Percentiles rank a stretch among this genome's conserved stretches.
phyloP scores from a whole-genome alignment of 2,888 invertebrate genomes.

The Hololepta plana region DNA sequence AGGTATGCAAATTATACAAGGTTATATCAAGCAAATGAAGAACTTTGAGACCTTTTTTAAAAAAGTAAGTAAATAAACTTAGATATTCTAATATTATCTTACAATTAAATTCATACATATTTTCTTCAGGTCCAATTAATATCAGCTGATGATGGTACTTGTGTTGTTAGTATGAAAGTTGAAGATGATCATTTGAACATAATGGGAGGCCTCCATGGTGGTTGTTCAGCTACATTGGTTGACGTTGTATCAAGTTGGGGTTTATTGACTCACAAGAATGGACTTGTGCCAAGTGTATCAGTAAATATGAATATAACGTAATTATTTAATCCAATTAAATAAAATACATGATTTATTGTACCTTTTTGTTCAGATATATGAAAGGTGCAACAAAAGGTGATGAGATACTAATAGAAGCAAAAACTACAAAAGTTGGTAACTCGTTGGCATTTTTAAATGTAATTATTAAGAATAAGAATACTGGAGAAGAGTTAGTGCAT shows the following conservation, averaged over 20 bases:
- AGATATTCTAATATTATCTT: no score
- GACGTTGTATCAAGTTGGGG: conserved; percentile 66
- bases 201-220: conserved; percentile 66
- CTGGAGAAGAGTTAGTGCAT: conserved; percentile 54
- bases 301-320: conserved; percentile 69
- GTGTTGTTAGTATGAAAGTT: conserved; percentile 58
- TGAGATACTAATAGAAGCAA: conserved; percentile 58
- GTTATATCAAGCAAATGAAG: no score
- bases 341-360: not conserved
- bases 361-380: conserved; percentile 46
- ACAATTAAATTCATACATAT: no score
- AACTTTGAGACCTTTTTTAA: no score
- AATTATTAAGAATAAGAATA: conserved; percentile 55
- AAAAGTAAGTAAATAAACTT: no score
- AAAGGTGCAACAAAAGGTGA: conserved; percentile 63
- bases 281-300: conserved; percentile 48
- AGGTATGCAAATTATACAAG: no score
- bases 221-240: conserved; percentile 63
- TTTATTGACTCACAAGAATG: conserved; percentile 43
- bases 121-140: conserved; percentile 19
- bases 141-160: conserved; percentile 51
- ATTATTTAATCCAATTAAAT: conserved; percentile 15
- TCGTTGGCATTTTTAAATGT: conserved; percentile 70
- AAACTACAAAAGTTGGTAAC: conserved; percentile 56
- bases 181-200: conserved; percentile 56